A percentile compares a stretch with the other conserved stretches of the same genome.
Evolutionary conservation across 2,888 invertebrate genomes (phyloP).

Genomic region (Carterocephalus palaemon): DNA sequence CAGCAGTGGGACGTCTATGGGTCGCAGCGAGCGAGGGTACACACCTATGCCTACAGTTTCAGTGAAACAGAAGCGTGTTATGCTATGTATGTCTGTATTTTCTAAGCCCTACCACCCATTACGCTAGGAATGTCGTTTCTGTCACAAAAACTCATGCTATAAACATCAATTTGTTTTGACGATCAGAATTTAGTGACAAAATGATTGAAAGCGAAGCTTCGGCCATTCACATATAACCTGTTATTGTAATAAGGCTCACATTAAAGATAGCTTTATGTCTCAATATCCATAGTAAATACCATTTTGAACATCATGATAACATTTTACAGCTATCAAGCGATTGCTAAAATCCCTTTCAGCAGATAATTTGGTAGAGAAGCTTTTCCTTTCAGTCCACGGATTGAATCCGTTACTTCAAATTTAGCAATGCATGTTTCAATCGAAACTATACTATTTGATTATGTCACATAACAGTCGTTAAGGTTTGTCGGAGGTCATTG

Average conservation of each 20-base stretch:
- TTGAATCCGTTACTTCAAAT: too few species aligned
- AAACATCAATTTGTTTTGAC: conserved; percentile 22
- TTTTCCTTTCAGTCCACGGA: too few species aligned
- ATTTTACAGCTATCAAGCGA: too few species aligned
- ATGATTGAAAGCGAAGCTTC: conserved; percentile 22
- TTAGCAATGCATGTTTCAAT: too few species aligned
- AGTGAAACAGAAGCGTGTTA: not conserved
- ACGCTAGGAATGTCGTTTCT: conserved; percentile 15
- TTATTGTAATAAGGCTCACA: conserved; percentile 19
- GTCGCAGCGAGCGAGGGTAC: too few species aligned
- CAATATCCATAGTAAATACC: conserved; percentile 26
- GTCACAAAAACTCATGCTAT: conserved; percentile 18
- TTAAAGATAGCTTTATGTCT: conserved; percentile 26
- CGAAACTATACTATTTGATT: too few species aligned
- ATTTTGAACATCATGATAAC: conserved; percentile 25
- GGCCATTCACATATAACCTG: conserved; percentile 24
- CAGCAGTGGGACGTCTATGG: too few species aligned
- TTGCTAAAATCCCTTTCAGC: too few species aligned
- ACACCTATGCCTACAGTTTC: too few species aligned
- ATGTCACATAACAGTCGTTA: too few species aligned
- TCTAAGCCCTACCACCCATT: not conserved
- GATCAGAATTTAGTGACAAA: conserved; percentile 22
- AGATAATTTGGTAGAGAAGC: too few species aligned
- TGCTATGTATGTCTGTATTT: conserved; percentile 6
- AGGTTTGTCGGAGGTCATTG: too few species aligned